phyloP scores from a whole-genome alignment of 2,888 invertebrate species.

The Ochropleura plecta region DNA sequence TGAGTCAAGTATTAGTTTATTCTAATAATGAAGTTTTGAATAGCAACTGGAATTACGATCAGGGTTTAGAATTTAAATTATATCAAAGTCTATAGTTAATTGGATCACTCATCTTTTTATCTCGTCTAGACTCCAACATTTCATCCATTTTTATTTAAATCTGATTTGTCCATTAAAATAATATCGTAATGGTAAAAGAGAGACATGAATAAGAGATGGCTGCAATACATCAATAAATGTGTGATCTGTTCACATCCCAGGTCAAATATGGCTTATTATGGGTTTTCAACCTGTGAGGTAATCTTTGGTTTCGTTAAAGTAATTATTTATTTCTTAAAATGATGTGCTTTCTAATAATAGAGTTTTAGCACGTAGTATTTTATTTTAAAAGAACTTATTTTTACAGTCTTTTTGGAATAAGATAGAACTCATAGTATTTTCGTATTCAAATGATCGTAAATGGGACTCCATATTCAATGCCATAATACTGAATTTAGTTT shows the following conservation, averaged over 20 bases:
- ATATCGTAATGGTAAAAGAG: background rate
- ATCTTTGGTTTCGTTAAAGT: background rate
- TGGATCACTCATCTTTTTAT: conserved; percentile 36
- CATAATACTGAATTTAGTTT: conserved; percentile 26
- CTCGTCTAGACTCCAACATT: conserved; percentile 25
- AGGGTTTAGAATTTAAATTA: conserved; percentile 13
- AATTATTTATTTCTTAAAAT: background rate
- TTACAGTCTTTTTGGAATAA: background rate
- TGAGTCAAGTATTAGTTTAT: conserved; percentile 34
- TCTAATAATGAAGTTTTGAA: conserved; percentile 39
- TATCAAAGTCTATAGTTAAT: conserved; percentile 28
- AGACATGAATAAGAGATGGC: background rate
- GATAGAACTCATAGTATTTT: conserved; percentile 5
- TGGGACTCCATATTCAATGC: conserved; percentile 4
- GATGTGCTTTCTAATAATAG: background rate
- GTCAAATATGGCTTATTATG: background rate
- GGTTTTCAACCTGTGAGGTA: background rate
- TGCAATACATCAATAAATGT: background rate
- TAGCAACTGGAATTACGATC: conserved; percentile 11
- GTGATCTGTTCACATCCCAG: background rate
- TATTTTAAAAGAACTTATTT: background rate
- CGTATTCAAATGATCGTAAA: conserved; percentile 23
- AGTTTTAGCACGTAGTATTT: background rate
- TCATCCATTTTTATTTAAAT: conserved; percentile 17
- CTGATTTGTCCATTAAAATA: background rate